Conservation (phyloP, 2,888 invertebrate genomes). For the Perizoma flavofasciatum region DNA sequence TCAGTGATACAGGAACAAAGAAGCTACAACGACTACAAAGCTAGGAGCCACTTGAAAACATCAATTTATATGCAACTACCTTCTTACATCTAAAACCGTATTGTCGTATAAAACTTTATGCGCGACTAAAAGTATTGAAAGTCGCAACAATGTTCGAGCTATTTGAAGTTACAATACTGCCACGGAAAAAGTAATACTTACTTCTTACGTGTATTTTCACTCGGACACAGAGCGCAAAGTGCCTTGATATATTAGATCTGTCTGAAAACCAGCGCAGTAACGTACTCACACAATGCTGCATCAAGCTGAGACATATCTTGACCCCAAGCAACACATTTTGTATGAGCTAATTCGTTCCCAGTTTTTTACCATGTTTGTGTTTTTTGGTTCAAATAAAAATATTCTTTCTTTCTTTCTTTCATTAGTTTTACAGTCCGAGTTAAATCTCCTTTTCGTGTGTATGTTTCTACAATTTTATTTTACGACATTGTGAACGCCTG, state of each 20-base stretch:
- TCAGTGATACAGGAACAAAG: neutral
- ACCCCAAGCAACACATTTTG: no score
- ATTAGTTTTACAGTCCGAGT: no score
- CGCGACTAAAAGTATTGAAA: slow-evolving; percentile 44
- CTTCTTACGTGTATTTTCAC: neutral
- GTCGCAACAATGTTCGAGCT: slow-evolving; percentile 35
- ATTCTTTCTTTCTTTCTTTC: no score
- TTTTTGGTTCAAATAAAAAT: no score
- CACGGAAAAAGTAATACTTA: slow-evolving; percentile 5
- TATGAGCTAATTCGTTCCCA: no score
- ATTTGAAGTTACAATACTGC: slow-evolving; percentile 17
- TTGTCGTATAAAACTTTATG: slow-evolving; percentile 45
- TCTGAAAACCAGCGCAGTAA: no score
- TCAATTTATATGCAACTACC: slow-evolving; percentile 28
- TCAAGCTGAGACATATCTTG: no score
- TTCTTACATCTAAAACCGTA: slow-evolving; percentile 39
- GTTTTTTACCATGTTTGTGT: no score
- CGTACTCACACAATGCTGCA: no score
- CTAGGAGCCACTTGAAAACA: slow-evolving; percentile 19
- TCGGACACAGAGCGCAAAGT: neutral
- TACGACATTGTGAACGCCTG: no score
- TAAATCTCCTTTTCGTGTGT: no score
- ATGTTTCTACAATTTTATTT: no score
- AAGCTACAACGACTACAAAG: slow-evolving; percentile 14
- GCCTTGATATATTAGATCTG: neutral